A percentile compares a stretch with the other conserved stretches of the same genome.
Evolutionary conservation across 2,113 vertebrate species (phyloP).

Genomic region (Antennarius striatus): DNA sequence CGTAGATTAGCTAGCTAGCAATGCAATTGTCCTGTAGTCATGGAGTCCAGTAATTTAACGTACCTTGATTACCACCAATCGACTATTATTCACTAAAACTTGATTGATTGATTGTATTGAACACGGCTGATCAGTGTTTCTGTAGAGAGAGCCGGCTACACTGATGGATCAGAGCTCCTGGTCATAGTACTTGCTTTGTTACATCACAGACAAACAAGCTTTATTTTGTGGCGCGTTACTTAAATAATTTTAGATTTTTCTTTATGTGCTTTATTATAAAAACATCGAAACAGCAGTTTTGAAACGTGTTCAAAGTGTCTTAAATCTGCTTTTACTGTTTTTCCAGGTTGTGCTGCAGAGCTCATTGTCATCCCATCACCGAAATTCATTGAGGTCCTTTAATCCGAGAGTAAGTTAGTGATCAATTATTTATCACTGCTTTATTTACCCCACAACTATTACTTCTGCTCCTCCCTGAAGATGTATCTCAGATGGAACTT

Average conservation of each 20-base stretch:
- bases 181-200: background rate
- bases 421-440: background rate
- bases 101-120: too few species aligned
- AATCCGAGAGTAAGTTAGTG: constrained; percentile 55
- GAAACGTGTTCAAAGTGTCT: background rate
- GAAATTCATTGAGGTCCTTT: background rate
- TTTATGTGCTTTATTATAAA: background rate
- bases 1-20: constrained; percentile 42
- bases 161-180: background rate
- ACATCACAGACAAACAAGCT: background rate
- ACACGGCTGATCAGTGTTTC: background rate
- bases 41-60: too few species aligned
- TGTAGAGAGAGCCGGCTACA: background rate
- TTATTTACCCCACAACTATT: background rate
- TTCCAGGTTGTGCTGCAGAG: constrained; percentile 43
- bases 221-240: background rate
- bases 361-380: background rate
- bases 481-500: too few species aligned
- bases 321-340: constrained; percentile 6
- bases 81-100: too few species aligned
- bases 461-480: too few species aligned
- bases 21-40: background rate
- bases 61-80: too few species aligned
- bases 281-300: background rate
- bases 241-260: background rate